phyloP scores from a whole-genome alignment of 2,888 invertebrate species.

The Troides helena region DNA sequence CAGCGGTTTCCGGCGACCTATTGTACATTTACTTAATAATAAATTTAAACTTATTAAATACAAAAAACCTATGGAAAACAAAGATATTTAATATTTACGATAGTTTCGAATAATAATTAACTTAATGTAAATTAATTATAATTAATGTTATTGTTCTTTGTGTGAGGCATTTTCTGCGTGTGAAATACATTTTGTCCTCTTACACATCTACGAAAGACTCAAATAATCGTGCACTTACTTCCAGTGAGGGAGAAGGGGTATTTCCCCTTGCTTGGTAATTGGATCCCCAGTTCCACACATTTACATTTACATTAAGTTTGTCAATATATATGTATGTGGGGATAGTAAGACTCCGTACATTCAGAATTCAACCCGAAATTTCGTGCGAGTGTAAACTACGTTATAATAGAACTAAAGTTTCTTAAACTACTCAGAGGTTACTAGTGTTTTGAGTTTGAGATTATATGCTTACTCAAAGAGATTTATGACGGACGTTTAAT shows the following conservation, averaged over 20 bases:
- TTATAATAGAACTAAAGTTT: background rate
- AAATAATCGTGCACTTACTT: background rate
- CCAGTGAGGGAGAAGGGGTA: background rate
- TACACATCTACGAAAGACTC: background rate
- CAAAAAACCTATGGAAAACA: background rate
- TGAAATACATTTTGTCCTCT: background rate
- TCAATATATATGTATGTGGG: background rate
- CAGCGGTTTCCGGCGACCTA: background rate
- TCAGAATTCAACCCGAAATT: background rate
- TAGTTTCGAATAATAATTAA: too few relatives aligned
- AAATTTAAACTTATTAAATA: background rate
- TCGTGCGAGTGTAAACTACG: background rate
- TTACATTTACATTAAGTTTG: background rate
- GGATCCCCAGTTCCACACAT: background rate
- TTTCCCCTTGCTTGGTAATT: background rate
- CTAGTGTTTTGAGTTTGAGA: background rate
- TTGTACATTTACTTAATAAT: background rate
- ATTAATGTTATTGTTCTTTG: too few relatives aligned
- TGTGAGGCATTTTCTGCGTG: too few relatives aligned
- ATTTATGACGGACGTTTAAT: background rate
- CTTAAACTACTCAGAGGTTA: slow-evolving; percentile 1
- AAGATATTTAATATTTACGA: background rate
- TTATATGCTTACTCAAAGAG: background rate
- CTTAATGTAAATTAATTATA: too few relatives aligned
- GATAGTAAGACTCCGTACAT: slow-evolving; percentile 1